These are phyloP conservation scores for Acrocephalus scirpaceus DNA, from an alignment of 2,797 vertebrate genomes.

Conservation along the genomic window DNA sequence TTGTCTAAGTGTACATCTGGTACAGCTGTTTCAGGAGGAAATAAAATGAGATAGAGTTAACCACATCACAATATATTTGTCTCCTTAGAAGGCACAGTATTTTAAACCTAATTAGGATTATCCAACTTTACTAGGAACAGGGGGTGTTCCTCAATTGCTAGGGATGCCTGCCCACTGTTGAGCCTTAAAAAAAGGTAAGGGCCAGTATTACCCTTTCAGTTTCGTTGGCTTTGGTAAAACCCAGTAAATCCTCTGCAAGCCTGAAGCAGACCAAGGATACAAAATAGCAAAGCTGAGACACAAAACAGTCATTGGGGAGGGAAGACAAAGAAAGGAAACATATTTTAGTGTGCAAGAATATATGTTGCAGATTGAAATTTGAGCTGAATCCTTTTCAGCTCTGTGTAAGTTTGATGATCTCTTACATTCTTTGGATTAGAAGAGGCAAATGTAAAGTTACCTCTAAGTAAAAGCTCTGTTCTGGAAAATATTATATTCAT, in stretches of 20 bases:
- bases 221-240: neutral
- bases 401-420: neutral
- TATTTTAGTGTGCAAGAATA: neutral
- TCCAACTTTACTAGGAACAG: neutral
- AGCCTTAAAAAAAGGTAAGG: neutral
- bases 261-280: neutral
- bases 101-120: neutral
- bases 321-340: neutral
- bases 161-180: neutral
- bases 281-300: neutral
- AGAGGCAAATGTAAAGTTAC: neutral
- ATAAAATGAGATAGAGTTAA: neutral
- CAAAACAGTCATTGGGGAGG: neutral
- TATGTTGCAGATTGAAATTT: neutral
- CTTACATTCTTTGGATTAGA: neutral
- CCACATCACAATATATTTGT: neutral
- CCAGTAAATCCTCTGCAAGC: neutral
- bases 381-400: neutral
- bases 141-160: neutral
- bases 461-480: neutral
- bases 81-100: neutral
- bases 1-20: neutral
- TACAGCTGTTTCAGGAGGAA: neutral
- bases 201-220: neutral
- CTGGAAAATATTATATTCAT: neutral